These are phyloP conservation scores for Magallana ariakensis DNA, from an alignment of 1,140 invertebrate genomes.

Conservation along the genomic window DNA sequence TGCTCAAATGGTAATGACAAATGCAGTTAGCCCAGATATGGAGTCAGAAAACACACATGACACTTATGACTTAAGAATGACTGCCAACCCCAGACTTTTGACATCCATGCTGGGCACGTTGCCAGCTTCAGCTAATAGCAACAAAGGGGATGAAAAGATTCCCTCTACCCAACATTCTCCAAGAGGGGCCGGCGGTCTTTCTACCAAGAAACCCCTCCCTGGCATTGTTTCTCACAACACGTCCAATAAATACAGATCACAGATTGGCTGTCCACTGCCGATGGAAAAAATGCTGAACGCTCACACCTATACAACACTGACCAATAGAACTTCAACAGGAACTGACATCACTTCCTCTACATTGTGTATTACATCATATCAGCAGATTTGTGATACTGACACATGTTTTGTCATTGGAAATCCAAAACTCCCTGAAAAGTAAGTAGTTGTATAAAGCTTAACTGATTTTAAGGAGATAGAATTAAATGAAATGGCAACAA, in stretches of 20 bases:
- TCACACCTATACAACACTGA: conserved; percentile 69
- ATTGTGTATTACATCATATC: conserved; percentile 66
- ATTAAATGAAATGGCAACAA: too few species aligned
- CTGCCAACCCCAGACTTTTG: conserved; percentile 71
- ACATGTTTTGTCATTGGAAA: conserved; percentile 72
- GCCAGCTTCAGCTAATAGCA: neutral
- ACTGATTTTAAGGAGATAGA: neutral
- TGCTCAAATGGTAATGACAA: conserved; percentile 50
- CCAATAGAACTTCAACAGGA: conserved; percentile 71
- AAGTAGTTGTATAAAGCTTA: conserved; percentile 11
- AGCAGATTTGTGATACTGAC: conserved; percentile 72
- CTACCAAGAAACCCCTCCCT: neutral
- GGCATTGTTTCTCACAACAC: conserved; percentile 15
- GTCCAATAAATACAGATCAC: conserved; percentile 5
- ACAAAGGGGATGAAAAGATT: neutral
- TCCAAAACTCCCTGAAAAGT: conserved; percentile 69
- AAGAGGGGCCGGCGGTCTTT: neutral
- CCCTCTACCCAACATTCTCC: neutral
- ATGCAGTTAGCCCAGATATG: conserved; percentile 46
- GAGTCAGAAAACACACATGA: conserved; percentile 37
- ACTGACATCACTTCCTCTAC: conserved; percentile 74
- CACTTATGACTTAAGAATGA: conserved; percentile 57
- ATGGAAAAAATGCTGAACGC: conserved; percentile 68
- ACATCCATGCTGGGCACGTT: conserved; percentile 55
- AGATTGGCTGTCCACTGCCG: conserved; percentile 54